A percentile compares a stretch with the other conserved stretches of the same genome.
phyloP scores from a whole-genome alignment of 2,113 vertebrate genomes.

The Pantherophis guttatus region DNA sequence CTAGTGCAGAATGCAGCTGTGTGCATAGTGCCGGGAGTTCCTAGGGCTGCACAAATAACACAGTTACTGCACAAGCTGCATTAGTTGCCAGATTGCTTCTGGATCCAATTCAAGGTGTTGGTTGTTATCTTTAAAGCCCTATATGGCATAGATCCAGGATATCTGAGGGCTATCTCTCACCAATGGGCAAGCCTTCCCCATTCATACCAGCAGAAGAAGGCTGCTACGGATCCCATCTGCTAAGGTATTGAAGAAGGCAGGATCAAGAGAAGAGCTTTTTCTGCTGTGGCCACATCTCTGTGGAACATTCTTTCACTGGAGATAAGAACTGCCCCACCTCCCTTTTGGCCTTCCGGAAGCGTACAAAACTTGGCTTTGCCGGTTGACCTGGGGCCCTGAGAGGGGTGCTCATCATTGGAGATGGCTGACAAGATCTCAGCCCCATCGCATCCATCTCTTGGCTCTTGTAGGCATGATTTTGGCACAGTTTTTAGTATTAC shows the following conservation, averaged over 20 bases:
- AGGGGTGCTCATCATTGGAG: background rate
- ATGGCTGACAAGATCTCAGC: background rate
- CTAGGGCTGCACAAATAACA: too few relatives aligned
- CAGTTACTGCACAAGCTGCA: too few relatives aligned
- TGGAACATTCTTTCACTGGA: background rate
- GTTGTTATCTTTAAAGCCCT: background rate
- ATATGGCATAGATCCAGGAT: background rate
- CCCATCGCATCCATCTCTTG: background rate
- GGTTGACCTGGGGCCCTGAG: background rate
- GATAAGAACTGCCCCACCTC: background rate
- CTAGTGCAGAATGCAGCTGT: background rate
- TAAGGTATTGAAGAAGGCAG: background rate
- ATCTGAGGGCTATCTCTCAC: background rate
- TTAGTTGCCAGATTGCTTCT: too few relatives aligned
- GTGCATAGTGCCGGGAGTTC: too few relatives aligned
- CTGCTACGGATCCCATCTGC: background rate
- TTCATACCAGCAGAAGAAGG: background rate
- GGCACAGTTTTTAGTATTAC: background rate
- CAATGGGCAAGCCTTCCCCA: background rate
- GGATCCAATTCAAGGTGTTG: background rate
- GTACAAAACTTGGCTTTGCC: background rate
- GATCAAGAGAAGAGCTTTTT: background rate
- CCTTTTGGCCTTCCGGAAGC: background rate
- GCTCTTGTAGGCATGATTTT: background rate
- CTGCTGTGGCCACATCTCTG: background rate